phyloP scores from a whole-genome alignment of 2,888 invertebrate genomes.

The Ormyrus labotus region DNA sequence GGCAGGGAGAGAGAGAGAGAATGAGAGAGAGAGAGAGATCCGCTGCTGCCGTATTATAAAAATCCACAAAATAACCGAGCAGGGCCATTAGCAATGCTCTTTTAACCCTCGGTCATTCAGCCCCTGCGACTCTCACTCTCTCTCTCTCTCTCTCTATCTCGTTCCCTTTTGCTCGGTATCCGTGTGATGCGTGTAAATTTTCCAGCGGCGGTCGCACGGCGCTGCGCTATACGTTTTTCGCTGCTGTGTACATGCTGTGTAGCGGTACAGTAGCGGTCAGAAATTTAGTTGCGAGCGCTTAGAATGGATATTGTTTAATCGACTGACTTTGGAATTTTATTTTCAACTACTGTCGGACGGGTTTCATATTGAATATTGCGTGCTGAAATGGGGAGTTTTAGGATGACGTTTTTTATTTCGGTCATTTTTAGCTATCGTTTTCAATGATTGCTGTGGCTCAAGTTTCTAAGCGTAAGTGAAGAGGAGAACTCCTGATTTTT shows the following conservation, averaged over 20 bases:
- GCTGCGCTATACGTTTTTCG: constrained; percentile 71
- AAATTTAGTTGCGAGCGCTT: neutral
- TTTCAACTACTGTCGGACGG: neutral
- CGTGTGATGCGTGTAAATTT: constrained; percentile 75
- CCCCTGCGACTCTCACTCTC: constrained; percentile 62
- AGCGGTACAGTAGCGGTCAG: constrained; percentile 32
- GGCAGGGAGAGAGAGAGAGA: neutral
- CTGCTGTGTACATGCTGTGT: constrained; percentile 67
- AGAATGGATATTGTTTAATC: neutral
- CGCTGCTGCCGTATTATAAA: constrained; percentile 70
- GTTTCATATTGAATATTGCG: neutral
- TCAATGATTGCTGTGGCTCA: too few relatives aligned
- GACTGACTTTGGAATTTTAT: neutral
- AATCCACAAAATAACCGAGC: constrained; percentile 76
- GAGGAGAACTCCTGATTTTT: too few relatives aligned
- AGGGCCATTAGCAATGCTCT: constrained; percentile 76
- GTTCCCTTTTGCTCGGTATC: constrained; percentile 48
- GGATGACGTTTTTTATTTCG: neutral
- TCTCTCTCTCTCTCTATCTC: constrained; percentile 8
- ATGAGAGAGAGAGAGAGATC: neutral
- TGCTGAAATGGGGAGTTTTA: neutral
- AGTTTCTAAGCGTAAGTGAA: too few relatives aligned
- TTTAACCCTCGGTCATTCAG: constrained; percentile 74
- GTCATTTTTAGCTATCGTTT: neutral
- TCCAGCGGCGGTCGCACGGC: constrained; percentile 73